A percentile compares a stretch with the other conserved stretches of the same genome.
These are phyloP conservation scores for Pseudorectes ferrugineus DNA, from an alignment of 2,113 vertebrate species.

Conservation along the genomic window DNA sequence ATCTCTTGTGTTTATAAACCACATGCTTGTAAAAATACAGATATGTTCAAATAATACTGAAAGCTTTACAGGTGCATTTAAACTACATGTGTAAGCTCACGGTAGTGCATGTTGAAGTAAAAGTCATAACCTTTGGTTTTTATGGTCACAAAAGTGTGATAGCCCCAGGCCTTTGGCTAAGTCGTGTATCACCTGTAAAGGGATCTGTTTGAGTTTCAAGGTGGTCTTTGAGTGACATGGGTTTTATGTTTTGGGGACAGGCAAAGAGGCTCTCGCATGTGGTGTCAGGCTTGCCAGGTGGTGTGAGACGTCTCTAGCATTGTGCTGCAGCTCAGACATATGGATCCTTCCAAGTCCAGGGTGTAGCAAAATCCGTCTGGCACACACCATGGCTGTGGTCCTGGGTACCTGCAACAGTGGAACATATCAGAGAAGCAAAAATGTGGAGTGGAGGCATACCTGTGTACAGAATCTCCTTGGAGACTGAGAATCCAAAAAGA, in stretches of 20 bases:
- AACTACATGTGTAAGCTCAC: background rate
- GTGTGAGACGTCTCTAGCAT: accelerated
- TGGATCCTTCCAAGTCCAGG: background rate
- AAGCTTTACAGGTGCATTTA: background rate
- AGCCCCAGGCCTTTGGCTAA: background rate
- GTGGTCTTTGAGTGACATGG: background rate
- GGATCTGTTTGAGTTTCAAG: background rate
- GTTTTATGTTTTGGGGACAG: background rate
- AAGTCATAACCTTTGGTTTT: background rate
- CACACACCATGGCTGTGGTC: background rate
- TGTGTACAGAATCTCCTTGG: background rate
- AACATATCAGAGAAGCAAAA: background rate
- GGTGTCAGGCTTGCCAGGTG: background rate
- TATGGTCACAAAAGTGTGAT: background rate
- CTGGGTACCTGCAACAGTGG: background rate
- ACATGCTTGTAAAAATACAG: background rate
- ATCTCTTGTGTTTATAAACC: background rate
- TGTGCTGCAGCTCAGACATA: background rate
- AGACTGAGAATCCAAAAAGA: background rate
- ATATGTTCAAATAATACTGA: background rate
- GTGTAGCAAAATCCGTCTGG: background rate
- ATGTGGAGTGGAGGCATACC: background rate
- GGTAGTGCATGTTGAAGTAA: background rate
- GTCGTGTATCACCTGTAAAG: background rate
- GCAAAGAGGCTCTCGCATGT: accelerated